Evolutionary conservation across 2,113 vertebrate species (phyloP).

Genomic region (Ranitomeya imitator): DNA sequence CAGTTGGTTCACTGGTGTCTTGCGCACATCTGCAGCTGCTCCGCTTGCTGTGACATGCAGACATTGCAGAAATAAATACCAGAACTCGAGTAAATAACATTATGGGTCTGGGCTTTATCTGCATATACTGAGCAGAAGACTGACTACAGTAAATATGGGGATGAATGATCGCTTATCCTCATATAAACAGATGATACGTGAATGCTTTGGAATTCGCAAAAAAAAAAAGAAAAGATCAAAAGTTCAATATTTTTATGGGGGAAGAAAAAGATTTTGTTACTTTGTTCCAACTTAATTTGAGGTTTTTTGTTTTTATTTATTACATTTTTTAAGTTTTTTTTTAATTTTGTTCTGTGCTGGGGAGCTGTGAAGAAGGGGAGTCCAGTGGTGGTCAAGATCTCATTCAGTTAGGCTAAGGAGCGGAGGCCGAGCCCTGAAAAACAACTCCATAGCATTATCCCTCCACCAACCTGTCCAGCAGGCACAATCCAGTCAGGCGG

Average conservation of each 20-base stretch:
- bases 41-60: neutral
- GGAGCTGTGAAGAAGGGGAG: no score
- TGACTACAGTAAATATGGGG: neutral
- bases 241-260: neutral
- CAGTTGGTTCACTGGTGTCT: neutral
- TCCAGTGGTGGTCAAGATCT: no score
- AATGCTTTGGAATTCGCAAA: neutral
- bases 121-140: neutral
- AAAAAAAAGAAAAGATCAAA: neutral
- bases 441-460: no score
- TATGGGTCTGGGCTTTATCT: neutral
- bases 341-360: no score
- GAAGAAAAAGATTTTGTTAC: neutral
- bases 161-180: neutral
- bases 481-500: no score
- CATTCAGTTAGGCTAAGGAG: no score
- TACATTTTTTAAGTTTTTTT: no score
- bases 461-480: no score
- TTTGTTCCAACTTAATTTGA: neutral
- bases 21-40: slow-evolving; percentile 5
- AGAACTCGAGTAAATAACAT: neutral
- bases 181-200: neutral
- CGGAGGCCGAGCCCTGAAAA: no score
- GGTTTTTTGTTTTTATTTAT: no score
- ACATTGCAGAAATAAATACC: neutral